phyloP scores from a whole-genome alignment of 2,888 invertebrate species.

The Erebia aethiops region DNA sequence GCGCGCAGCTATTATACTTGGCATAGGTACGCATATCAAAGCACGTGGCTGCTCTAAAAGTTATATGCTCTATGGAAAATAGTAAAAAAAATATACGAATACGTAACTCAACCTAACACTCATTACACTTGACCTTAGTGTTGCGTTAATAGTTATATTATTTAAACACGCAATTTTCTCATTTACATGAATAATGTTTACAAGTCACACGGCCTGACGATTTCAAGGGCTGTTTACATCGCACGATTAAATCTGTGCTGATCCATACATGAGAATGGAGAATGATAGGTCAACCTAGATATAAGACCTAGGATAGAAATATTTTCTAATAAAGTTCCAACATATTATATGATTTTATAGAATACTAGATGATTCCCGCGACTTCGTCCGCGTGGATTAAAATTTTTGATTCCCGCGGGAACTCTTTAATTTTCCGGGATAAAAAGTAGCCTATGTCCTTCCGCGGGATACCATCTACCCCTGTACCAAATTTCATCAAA shows the following conservation, averaged over 20 bases:
- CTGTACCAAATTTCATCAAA: too few relatives aligned
- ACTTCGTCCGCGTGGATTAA: too few relatives aligned
- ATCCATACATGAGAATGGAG: not conserved
- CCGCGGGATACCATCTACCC: too few relatives aligned
- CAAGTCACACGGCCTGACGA: slow-evolving; percentile 26
- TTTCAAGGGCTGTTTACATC: slow-evolving; percentile 24
- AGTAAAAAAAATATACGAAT: not conserved
- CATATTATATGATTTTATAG: too few relatives aligned
- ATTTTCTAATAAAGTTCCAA: not conserved
- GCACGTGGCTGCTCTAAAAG: not conserved
- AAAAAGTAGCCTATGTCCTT: too few relatives aligned
- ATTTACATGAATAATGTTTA: slow-evolving; percentile 34
- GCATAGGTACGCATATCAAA: too few relatives aligned
- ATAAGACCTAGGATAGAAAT: not conserved
- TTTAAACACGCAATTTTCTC: slow-evolving; percentile 35
- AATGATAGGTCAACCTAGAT: not conserved
- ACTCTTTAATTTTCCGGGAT: too few relatives aligned
- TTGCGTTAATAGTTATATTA: slow-evolving; percentile 12
- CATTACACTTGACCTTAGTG: slow-evolving; percentile 14
- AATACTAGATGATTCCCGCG: too few relatives aligned
- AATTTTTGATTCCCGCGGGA: too few relatives aligned
- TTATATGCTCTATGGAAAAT: not conserved
- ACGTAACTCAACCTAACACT: not conserved
- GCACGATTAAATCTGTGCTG: not conserved
- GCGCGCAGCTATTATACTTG: too few relatives aligned